Percentiles rank a stretch among this genome's conserved stretches.
phyloP scores from a whole-genome alignment of 2,888 invertebrate genomes.

The Drosophila villosipedis region DNA sequence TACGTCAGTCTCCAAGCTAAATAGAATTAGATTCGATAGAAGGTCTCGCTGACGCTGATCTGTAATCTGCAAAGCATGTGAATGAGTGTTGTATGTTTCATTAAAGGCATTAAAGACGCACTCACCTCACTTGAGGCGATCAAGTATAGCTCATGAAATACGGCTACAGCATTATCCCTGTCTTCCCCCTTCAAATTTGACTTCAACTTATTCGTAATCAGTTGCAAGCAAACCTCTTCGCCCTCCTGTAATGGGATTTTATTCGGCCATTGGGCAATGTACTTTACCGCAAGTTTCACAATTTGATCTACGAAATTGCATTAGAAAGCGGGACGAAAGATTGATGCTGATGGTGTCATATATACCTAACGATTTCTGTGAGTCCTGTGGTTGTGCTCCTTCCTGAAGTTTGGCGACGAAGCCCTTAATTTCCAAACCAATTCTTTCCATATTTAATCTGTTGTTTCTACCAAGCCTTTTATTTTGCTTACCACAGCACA shows the following conservation, averaged over 20 bases:
- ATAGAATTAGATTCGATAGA: slow-evolving; percentile 36
- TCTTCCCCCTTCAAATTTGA: not conserved
- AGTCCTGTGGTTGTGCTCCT: slow-evolving; percentile 12
- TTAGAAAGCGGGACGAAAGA: not conserved
- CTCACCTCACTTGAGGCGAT: slow-evolving; percentile 30
- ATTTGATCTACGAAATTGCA: slow-evolving; percentile 23
- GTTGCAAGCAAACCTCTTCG: slow-evolving; percentile 35
- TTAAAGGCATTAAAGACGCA: not conserved
- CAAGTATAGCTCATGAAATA: slow-evolving; percentile 33
- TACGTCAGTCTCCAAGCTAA: slow-evolving; percentile 25
- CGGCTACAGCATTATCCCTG: slow-evolving; percentile 2
- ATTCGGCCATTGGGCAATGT: slow-evolving; percentile 22
- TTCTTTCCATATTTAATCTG: not conserved
- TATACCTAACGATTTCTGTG: slow-evolving; percentile 30
- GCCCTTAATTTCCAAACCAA: slow-evolving; percentile 17
- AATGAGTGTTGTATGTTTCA: not conserved
- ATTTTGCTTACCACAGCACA: slow-evolving; percentile 1
- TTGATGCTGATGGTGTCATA: not conserved
- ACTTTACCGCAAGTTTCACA: slow-evolving; percentile 40
- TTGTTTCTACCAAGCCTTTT: slow-evolving; percentile 3
- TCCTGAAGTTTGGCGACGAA: slow-evolving; percentile 8
- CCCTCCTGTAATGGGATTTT: slow-evolving; percentile 3
- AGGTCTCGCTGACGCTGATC: slow-evolving; percentile 32
- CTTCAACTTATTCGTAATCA: slow-evolving; percentile 29
- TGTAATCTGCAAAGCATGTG: slow-evolving; percentile 19